Evolutionary conservation across 2,113 vertebrate species (phyloP), one percentile per base, ranked within the genome.

Genomic region (Phoxinus phoxinus): DNA sequence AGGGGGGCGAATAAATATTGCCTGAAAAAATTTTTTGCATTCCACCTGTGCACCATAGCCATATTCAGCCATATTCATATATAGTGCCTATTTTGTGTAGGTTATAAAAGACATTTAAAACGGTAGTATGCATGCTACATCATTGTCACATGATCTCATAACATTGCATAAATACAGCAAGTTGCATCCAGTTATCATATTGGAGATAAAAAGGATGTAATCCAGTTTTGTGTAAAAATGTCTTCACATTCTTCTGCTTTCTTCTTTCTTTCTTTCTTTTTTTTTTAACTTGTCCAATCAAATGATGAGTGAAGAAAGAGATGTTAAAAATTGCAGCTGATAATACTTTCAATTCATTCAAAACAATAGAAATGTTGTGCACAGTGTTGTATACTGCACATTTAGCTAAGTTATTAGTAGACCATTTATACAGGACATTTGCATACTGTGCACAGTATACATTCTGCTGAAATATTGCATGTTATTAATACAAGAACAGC

Each of bases 401-500:
- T 69, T 0, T 37, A 23, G 19, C 0, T 0, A 23, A 37, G 37
- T 37, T 71, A 23, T 19, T 71, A 37, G 15, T 35, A 35, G 63
- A 19, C 30, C 7, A 9, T 67, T 32, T 6, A 67, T 67, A 35
- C 63, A 35, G 67, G 19, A 23, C 8, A 71, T 71, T 71, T 71
- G 65, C 65, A 69, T 67, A 67, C 15, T 19, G 15, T 67, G 27
- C 27, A 65, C 61, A 65, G 25, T 32, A 65, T 15, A 37, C 15
- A 3, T 69, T 4, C 8, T 71, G 8, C 19, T 71, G 41, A 73
- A 46, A 73, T 73, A 46, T 46, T 8, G 41, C 13, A 5, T 53
- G 21, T 35, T 84, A n/a, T 79, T 83, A 46, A 11, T 23, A 2
- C 69, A 58, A 73, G 65, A 76, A 84, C 30, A 30, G 23, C 65